Percentiles rank a stretch among this genome's conserved stretches.
Conservation (phyloP, 2,888 invertebrate species). For the Cyaniris semiargus region DNA sequence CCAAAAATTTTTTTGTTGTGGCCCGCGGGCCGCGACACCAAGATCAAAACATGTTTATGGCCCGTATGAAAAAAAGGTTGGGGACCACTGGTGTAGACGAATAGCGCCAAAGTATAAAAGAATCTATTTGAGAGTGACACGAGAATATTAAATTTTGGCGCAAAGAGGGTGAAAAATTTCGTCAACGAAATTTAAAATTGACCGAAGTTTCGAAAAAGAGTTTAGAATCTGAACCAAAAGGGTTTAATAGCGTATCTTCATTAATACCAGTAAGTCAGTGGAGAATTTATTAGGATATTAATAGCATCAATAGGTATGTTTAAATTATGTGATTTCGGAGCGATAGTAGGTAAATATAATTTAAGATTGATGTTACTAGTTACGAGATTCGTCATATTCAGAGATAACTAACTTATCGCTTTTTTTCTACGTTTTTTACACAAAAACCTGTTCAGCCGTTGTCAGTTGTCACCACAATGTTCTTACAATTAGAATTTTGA, state of each 20-base stretch:
- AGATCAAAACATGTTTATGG: no score
- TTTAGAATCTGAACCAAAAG: background rate
- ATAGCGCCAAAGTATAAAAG: background rate
- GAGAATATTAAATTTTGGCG: background rate
- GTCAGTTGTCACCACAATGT: background rate
- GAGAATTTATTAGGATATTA: no score
- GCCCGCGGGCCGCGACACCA: no score
- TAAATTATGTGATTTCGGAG: background rate
- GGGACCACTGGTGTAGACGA: background rate
- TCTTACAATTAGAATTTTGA: background rate
- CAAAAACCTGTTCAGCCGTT: background rate
- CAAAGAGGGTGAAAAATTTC: background rate
- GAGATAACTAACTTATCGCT: background rate
- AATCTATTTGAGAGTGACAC: background rate
- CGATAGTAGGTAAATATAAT: background rate
- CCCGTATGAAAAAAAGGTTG: background rate
- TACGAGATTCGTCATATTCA: background rate
- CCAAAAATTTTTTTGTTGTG: no score
- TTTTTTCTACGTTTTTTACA: background rate
- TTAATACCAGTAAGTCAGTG: background rate
- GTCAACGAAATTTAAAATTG: background rate
- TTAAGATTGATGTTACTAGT: no score
- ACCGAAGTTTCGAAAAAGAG: background rate
- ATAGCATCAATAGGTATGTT: background rate
- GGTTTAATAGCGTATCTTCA: background rate